Evolutionary conservation across 2,888 invertebrate species (phyloP).

Genomic region (Pardosa pseudoannulata): DNA sequence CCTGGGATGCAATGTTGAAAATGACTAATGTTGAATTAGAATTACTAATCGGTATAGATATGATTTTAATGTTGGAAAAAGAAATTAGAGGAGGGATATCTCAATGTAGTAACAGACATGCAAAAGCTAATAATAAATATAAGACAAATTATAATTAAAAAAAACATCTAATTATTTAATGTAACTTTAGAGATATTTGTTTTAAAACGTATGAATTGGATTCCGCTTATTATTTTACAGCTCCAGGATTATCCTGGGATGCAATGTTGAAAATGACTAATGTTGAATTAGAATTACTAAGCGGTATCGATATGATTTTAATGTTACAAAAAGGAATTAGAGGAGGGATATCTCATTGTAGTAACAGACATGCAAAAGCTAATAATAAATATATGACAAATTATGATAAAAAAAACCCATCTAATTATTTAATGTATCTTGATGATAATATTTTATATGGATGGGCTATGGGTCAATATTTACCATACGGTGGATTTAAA

Average conservation of each 20-base stretch:
- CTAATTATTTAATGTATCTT: slow-evolving; percentile 35
- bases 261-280: too few relatives aligned
- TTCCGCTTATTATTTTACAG: too few relatives aligned
- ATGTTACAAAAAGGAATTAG: too few relatives aligned
- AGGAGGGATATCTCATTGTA: too few relatives aligned
- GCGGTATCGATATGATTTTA: too few relatives aligned
- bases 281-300: too few relatives aligned
- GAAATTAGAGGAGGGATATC: slow-evolving; percentile 73
- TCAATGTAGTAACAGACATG: slow-evolving; percentile 39
- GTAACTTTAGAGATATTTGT: too few relatives aligned
- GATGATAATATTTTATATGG: slow-evolving; percentile 74
- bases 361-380: too few relatives aligned
- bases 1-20: slow-evolving; percentile 57
- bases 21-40: slow-evolving; percentile 72
- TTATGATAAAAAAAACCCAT: too few relatives aligned
- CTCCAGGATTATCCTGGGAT: too few relatives aligned
- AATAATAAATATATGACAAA: too few relatives aligned
- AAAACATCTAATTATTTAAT: slow-evolving; percentile 33
- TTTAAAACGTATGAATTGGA: too few relatives aligned
- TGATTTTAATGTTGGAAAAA: slow-evolving; percentile 74
- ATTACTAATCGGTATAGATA: slow-evolving; percentile 75
- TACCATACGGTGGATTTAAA: slow-evolving; percentile 56
- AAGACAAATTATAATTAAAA: slow-evolving; percentile 49
- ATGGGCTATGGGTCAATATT: slow-evolving; percentile 46
- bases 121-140: slow-evolving; percentile 61